A percentile compares a stretch with the other conserved stretches of the same genome.
Evolutionary conservation across 2,797 vertebrate genomes (phyloP).

Genomic region (Phylloscopus collybita): DNA sequence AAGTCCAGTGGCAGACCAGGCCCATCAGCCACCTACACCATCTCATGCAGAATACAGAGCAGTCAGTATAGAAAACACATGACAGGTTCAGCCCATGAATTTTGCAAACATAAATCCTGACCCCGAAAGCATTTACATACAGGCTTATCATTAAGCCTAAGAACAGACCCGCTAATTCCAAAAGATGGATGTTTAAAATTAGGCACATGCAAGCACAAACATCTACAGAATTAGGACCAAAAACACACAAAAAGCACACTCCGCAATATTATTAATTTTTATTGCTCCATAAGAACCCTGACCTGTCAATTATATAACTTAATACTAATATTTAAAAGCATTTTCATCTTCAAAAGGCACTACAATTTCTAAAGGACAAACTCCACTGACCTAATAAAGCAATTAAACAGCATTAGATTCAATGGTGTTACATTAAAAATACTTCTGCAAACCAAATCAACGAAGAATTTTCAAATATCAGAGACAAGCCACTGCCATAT

Average conservation of each 20-base stretch:
- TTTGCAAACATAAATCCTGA: neutral
- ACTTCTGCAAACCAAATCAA: neutral
- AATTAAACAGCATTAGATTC: slow-evolving; percentile 2
- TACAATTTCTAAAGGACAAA: slow-evolving; percentile 8
- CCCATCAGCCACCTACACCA: neutral
- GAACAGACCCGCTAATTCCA: slow-evolving; percentile 1
- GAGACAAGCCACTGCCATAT: neutral
- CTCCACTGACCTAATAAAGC: slow-evolving; percentile 1
- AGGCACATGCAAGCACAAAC: neutral
- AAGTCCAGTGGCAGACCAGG: neutral
- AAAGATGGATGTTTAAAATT: slow-evolving; percentile 16
- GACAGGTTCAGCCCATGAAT: neutral
- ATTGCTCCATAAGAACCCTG: neutral
- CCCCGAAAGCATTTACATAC: slow-evolving; percentile 29
- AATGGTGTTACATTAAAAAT: neutral
- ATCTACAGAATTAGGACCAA: neutral
- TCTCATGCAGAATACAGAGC: neutral
- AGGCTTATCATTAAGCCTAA: slow-evolving; percentile 32
- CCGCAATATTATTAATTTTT: neutral
- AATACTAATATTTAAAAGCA: neutral
- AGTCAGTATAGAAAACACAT: neutral
- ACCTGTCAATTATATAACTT: neutral
- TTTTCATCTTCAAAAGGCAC: neutral
- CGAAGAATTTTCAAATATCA: neutral
- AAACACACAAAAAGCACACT: neutral